phyloP scores from a whole-genome alignment of 2,888 invertebrate species.

The Melipona beecheii region DNA sequence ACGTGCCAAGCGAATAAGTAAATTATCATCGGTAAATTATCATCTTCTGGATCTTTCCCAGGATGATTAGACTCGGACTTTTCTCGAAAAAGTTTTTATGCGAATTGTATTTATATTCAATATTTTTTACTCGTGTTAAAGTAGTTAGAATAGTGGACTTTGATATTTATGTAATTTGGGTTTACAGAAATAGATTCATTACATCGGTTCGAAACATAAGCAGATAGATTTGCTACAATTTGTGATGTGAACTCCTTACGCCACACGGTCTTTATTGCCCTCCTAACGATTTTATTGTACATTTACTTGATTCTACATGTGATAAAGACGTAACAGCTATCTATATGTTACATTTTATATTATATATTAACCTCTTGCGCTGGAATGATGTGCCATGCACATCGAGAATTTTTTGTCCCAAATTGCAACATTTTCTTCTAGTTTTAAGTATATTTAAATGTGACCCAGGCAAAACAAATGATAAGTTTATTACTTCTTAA shows the following conservation, averaged over 20 bases:
- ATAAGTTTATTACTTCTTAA: too few relatives aligned
- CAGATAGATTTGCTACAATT: background rate
- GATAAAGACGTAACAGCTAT: too few relatives aligned
- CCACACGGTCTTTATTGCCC: too few relatives aligned
- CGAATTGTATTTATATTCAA: background rate
- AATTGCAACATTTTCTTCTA: too few relatives aligned
- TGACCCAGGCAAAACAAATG: too few relatives aligned
- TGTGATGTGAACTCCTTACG: background rate
- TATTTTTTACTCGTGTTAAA: background rate
- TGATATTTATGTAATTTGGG: background rate
- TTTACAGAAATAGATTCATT: background rate
- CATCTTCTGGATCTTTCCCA: background rate
- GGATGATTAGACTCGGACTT: background rate
- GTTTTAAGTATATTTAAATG: too few relatives aligned
- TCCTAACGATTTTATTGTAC: too few relatives aligned
- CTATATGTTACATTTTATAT: too few relatives aligned
- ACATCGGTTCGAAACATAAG: background rate
- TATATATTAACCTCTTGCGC: too few relatives aligned
- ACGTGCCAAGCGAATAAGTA: background rate
- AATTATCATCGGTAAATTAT: background rate
- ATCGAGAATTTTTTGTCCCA: too few relatives aligned
- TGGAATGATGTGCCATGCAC: too few relatives aligned
- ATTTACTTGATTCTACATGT: too few relatives aligned
- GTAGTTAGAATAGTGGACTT: background rate
- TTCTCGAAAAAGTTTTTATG: rapidly evolving